Conservation (phyloP, 1,140 invertebrate species). For the Trichomalopsis sarcophagae region DNA sequence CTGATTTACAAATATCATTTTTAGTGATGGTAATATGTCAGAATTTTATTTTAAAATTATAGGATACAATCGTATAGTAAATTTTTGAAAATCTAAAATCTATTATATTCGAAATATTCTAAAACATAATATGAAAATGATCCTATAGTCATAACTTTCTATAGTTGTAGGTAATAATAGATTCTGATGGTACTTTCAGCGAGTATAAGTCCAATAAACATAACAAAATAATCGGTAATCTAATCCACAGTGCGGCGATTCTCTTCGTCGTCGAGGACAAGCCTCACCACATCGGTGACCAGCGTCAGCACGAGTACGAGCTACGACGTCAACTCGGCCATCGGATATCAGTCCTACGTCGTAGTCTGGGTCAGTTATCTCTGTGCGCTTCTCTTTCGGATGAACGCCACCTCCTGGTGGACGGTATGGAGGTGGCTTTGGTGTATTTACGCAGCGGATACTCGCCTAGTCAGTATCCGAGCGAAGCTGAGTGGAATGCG, state of each 20-base stretch:
- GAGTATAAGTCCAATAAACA: no score
- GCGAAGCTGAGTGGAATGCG: constrained; percentile 87
- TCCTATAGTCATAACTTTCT: no score
- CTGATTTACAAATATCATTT: no score
- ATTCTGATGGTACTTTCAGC: no score
- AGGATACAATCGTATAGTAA: no score
- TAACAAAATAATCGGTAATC: constrained; percentile 45
- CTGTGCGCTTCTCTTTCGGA: constrained; percentile 73
- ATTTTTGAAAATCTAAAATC: no score
- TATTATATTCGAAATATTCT: no score
- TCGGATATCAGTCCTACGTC: constrained; percentile 81
- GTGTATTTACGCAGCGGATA: constrained; percentile 95
- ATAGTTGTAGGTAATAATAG: no score
- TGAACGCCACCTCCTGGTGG: constrained; percentile 78
- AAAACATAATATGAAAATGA: no score
- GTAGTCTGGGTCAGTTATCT: constrained; percentile 81
- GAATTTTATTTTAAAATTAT: no score
- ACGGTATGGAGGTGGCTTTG: constrained; percentile 85
- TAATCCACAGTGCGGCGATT: constrained; percentile 77
- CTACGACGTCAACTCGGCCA: constrained; percentile 80
- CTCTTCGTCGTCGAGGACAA: constrained; percentile 91
- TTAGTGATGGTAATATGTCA: no score
- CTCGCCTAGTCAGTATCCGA: constrained; percentile 88
- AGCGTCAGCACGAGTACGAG: constrained; percentile 91
- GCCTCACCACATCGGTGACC: constrained; percentile 91